Evolutionary conservation across 2,888 invertebrate species (phyloP).

Genomic region (Drosophila dives): DNA sequence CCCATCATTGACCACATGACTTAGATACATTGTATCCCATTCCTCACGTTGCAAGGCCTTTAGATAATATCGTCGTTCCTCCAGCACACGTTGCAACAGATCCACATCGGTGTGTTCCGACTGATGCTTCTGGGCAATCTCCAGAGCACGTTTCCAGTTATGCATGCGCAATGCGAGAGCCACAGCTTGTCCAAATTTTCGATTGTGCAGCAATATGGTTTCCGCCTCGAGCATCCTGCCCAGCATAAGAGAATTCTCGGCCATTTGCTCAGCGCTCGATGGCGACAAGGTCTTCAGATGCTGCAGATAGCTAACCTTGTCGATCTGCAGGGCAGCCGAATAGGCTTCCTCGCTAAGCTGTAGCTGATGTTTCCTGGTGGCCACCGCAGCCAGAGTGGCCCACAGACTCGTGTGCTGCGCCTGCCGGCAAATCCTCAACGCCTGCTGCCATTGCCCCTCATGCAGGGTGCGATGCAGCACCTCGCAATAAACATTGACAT

Average conservation of each 20-base stretch:
- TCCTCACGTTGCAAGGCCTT: conserved; percentile 81
- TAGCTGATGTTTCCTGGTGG: conserved; percentile 93
- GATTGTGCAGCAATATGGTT: conserved; percentile 84
- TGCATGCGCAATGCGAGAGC: conserved; percentile 83
- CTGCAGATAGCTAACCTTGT: conserved; percentile 94
- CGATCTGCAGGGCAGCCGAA: conserved; percentile 93
- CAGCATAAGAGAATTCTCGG: conserved; percentile 84
- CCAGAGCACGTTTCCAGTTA: conserved; percentile 83
- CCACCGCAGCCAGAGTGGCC: conserved; percentile 97
- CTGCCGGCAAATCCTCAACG: conserved; percentile 90
- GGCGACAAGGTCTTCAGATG: conserved; percentile 89
- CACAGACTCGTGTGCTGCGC: conserved; percentile 90
- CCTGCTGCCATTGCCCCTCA: conserved; percentile 93
- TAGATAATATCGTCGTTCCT: conserved; percentile 81
- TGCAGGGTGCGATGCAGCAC: conserved; percentile 89
- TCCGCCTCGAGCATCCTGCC: conserved; percentile 84
- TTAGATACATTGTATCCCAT: conserved; percentile 79
- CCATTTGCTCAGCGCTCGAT: conserved; percentile 84
- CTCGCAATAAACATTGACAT: conserved; percentile 84
- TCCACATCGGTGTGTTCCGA: conserved; percentile 40
- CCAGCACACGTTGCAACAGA: conserved; percentile 76
- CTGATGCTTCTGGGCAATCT: conserved; percentile 82
- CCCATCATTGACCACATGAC: conserved; percentile 60
- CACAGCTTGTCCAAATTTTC: conserved; percentile 82
- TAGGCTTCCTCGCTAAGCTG: conserved; percentile 97